phyloP scores from a whole-genome alignment of 2,113 vertebrate genomes.

The Plecotus auritus region DNA sequence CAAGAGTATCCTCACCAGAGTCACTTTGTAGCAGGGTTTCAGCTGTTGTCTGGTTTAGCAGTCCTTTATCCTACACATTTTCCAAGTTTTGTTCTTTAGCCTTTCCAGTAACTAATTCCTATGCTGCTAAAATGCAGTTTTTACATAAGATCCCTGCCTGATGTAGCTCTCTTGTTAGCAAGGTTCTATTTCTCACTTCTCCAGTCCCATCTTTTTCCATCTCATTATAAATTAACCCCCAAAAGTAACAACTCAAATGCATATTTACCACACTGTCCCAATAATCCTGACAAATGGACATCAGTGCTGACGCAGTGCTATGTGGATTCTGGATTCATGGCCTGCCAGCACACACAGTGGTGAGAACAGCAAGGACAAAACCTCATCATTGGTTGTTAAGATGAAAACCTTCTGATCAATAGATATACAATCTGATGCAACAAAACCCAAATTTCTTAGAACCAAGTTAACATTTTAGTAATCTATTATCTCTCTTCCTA shows the following conservation, averaged over 20 bases:
- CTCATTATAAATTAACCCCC: not conserved
- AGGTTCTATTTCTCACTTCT: not conserved
- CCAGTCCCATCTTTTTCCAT: not conserved
- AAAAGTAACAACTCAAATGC: not conserved
- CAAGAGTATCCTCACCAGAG: not conserved
- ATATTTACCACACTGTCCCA: not conserved
- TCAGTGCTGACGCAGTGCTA: not conserved
- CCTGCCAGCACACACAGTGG: not conserved
- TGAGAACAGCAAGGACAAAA: not conserved
- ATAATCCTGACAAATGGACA: not conserved
- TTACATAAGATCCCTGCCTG: not conserved
- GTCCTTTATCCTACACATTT: not conserved
- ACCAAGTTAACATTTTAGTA: not conserved
- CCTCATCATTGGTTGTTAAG: not conserved
- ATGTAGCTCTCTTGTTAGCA: not conserved
- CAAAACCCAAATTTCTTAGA: not conserved
- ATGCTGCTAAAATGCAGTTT: not conserved
- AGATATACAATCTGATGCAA: not conserved
- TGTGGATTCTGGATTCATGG: not conserved
- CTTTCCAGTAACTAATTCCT: not conserved
- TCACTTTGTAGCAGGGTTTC: too few relatives aligned
- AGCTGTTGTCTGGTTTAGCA: not conserved
- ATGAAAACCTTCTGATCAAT: not conserved
- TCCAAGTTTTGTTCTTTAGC: not conserved
- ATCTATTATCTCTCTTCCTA: not conserved